Conservation (phyloP, 2,888 invertebrate species). For the Bombyx huttoni region DNA sequence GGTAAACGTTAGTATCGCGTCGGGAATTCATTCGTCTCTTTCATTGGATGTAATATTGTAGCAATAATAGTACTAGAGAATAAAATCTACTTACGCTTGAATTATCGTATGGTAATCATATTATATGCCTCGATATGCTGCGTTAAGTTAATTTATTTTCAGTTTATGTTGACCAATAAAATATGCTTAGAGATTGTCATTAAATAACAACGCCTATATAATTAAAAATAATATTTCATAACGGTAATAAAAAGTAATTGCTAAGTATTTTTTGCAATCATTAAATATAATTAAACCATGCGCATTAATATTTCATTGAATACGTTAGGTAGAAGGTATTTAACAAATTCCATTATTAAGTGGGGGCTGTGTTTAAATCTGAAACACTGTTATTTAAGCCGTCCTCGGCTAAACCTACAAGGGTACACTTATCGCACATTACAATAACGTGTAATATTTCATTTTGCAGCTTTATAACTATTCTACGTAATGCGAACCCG, state of each 20-base stretch:
- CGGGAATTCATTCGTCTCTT: not conserved
- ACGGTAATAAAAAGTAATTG: no score
- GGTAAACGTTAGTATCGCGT: not conserved
- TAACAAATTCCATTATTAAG: not conserved
- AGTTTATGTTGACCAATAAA: no score
- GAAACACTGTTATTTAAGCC: not conserved
- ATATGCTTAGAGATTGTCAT: no score
- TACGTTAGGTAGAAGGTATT: not conserved
- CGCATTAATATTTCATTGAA: not conserved
- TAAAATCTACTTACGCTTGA: no score
- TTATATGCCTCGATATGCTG: no score
- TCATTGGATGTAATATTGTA: no score
- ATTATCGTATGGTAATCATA: no score
- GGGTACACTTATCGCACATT: constrained; percentile 3
- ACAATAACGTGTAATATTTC: constrained; percentile 16
- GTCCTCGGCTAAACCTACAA: not conserved
- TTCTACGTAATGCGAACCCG: constrained; percentile 29
- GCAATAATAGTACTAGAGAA: no score
- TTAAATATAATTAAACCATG: not conserved
- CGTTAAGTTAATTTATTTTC: no score
- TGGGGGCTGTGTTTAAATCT: not conserved
- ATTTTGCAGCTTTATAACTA: constrained; percentile 32
- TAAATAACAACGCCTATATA: no score
- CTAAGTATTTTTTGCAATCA: not conserved
- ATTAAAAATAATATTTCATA: no score